These are phyloP conservation scores for Drosophila suzukii DNA, from an alignment of 1,140 invertebrate species.

Conservation along the genomic window DNA sequence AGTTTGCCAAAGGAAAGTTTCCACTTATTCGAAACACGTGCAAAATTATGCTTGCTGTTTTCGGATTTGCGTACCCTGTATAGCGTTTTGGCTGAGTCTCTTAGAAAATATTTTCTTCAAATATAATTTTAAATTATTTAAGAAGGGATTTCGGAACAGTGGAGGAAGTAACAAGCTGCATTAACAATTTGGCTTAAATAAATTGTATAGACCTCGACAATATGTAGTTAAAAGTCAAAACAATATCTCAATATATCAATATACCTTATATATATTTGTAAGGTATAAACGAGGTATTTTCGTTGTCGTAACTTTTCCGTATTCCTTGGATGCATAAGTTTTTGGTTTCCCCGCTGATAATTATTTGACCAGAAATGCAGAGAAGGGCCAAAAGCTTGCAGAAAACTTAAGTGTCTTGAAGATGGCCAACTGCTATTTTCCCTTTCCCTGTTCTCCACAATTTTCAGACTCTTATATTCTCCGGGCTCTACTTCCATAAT, in stretches of 20 bases:
- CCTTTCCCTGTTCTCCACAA: background rate
- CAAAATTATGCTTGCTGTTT: slow-evolving; percentile 74
- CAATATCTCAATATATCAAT: too few species aligned
- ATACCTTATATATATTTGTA: background rate
- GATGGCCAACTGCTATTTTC: slow-evolving; percentile 21
- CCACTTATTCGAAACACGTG: slow-evolving; percentile 80
- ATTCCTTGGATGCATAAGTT: too few species aligned
- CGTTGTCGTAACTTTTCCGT: background rate
- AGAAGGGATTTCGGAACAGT: background rate
- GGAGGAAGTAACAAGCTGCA: background rate
- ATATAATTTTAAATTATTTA: background rate
- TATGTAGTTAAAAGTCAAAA: too few species aligned
- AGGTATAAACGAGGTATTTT: background rate
- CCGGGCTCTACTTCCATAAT: background rate
- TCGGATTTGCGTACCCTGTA: slow-evolving; percentile 27
- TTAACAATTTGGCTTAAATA: background rate
- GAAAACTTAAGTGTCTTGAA: slow-evolving; percentile 1
- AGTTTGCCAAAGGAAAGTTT: slow-evolving; percentile 55
- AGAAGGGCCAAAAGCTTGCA: background rate
- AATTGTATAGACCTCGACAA: too few species aligned
- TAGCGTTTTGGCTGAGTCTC: background rate
- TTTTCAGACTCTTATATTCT: background rate
- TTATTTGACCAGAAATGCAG: slow-evolving; percentile 33
- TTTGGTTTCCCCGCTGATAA: slow-evolving; percentile 49
- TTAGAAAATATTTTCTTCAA: too few species aligned